Conservation (phyloP, 2,888 invertebrate species). For the Megastigmus dorsalis region DNA sequence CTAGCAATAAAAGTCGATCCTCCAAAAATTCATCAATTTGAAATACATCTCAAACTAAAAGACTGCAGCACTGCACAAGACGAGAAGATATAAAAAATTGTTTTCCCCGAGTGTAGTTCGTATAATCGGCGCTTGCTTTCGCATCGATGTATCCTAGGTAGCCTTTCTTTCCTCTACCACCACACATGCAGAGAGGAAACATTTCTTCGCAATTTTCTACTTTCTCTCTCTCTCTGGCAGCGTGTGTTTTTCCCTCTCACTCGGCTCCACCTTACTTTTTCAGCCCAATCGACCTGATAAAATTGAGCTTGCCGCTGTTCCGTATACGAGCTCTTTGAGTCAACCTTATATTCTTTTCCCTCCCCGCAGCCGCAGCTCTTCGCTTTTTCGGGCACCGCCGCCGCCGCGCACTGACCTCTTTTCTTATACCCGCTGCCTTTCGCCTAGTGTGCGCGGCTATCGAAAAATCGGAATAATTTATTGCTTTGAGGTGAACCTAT, state of each 20-base stretch:
- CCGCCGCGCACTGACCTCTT: slow-evolving; percentile 21
- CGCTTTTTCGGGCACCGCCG: not conserved
- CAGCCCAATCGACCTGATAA: slow-evolving; percentile 36
- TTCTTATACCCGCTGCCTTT: no score
- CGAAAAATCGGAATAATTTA: slow-evolving; percentile 48
- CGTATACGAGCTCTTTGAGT: slow-evolving; percentile 15
- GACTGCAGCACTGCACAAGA: not conserved
- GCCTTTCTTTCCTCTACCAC: not conserved
- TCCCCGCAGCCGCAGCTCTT: not conserved
- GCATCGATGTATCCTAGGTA: slow-evolving; percentile 24
- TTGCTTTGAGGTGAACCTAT: not conserved
- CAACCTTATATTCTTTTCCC: not conserved
- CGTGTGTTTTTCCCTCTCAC: not conserved
- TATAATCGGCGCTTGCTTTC: slow-evolving; percentile 33
- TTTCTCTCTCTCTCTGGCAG: not conserved
- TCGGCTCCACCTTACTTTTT: not conserved
- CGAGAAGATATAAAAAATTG: slow-evolving; percentile 36
- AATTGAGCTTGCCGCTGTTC: slow-evolving; percentile 21
- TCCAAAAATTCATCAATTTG: no score
- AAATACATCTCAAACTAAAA: no score
- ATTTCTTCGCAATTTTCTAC: slow-evolving; percentile 7
- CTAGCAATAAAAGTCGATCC: no score
- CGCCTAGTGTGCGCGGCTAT: slow-evolving; percentile 1
- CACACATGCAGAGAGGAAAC: not conserved
- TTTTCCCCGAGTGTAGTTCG: slow-evolving; percentile 25